Evolutionary conservation across 2,113 vertebrate genomes (phyloP), one percentile per base, ranked within the genome.

Genomic region (Gallinago jamesoni): DNA sequence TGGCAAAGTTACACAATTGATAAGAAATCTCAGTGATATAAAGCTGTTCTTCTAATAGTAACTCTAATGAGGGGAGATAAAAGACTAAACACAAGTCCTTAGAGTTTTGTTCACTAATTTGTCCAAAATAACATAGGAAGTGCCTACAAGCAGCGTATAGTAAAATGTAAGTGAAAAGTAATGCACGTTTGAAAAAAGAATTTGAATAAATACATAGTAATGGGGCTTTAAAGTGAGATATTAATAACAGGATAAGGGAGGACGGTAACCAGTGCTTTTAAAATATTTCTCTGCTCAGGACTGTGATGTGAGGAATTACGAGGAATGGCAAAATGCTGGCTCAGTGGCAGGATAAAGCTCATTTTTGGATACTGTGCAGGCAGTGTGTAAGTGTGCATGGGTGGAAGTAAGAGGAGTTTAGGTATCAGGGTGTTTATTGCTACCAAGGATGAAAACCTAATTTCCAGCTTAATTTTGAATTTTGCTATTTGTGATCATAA

Each of bases 391-490:
- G 17, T 55, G 28, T 70, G 28, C 50, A 20, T 7, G 67, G 41
- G 22, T 81, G 31, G 57, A 20, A 31, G 39, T 18, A 12, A 53
- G 68, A 22, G 14, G 60, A 31, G 41, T n/a, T 93, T 52, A 70
- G 48, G 6, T 81, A 20, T 74, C 57, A 45, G 52, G 50, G 12
- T 4, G 8, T 53, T 80, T 69, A 10, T 86, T 91, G 59, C 59
- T 37, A 13, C 23, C 1, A 3, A 37, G 39, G 60, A 25, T 70
- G n/a, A 37, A 73, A 66, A 10, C 15, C 62, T 68, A 30, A 55
- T 76, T 81, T 79, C 84, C 69, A 82, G 17, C 35, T 50, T 74
- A 30, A 39, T 89, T 91, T 57, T 89, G 33, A 66, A 41, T 78
- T 83, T 91, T 83, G 41, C 22, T 85, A 0, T 93, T 80, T 21